A percentile compares a stretch with the other conserved stretches of the same genome.
Conservation (phyloP, 2,797 vertebrate genomes). For the Perdix hodgsoniae region DNA sequence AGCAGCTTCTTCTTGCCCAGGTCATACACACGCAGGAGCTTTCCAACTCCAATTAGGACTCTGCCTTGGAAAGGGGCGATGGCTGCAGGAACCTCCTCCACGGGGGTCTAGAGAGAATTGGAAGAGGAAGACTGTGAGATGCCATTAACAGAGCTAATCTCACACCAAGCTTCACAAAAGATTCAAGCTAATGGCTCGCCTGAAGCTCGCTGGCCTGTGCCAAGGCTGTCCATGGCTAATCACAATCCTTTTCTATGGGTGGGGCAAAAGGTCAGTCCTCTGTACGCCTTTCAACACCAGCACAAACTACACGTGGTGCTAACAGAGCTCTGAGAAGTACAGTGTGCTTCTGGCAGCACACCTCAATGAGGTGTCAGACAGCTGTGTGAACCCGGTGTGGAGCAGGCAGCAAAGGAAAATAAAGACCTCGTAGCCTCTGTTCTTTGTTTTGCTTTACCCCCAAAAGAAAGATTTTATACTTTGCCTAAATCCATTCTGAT, state of each 20-base stretch:
- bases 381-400: fast-evolving
- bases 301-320: fast-evolving
- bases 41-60: conserved; percentile 94
- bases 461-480: not conserved
- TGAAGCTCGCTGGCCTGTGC: not conserved
- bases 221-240: not conserved
- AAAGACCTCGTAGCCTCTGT: not conserved
- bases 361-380: not conserved
- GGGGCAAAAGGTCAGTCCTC: not conserved
- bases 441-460: not conserved
- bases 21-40: conserved; percentile 95
- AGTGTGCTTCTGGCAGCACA: not conserved
- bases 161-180: not conserved
- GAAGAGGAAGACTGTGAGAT: not conserved
- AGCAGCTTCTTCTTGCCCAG: conserved; percentile 98
- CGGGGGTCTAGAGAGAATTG: conserved; percentile 86
- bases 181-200: not conserved
- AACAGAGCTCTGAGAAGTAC: not conserved
- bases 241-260: not conserved
- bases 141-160: not conserved
- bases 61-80: conserved; percentile 98
- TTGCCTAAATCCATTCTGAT: not conserved
- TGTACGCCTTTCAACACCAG: not conserved
- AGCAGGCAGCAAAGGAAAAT: not conserved
- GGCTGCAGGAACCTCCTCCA: conserved; percentile 95